phyloP scores from a whole-genome alignment of 2,888 invertebrate species.

The Synergus japonicus region DNA sequence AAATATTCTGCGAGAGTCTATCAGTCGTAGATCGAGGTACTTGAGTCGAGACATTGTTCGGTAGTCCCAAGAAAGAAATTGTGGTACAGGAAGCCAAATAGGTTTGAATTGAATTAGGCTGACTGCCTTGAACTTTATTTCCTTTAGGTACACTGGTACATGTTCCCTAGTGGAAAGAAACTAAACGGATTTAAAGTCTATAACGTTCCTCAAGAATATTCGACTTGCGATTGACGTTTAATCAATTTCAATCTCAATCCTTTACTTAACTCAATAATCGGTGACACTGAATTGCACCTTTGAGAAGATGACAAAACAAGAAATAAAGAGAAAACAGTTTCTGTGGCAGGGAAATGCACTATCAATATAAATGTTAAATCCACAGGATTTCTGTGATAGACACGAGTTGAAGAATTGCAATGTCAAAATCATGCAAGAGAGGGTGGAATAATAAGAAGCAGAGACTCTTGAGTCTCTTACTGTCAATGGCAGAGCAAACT shows the following conservation, averaged over 20 bases:
- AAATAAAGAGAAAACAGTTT: neutral
- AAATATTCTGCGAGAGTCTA: no score
- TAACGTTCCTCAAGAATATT: neutral
- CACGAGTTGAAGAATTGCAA: neutral
- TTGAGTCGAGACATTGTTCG: neutral
- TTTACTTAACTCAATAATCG: slow-evolving; percentile 13
- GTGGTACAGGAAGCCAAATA: slow-evolving; percentile 3
- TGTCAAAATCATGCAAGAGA: neutral
- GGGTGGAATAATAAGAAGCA: neutral
- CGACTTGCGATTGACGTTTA: slow-evolving; percentile 12
- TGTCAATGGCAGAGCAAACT: slow-evolving; percentile 58
- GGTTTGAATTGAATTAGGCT: slow-evolving; percentile 27
- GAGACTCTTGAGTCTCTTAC: neutral
- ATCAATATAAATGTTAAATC: no score
- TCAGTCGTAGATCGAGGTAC: neutral
- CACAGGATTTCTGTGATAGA: no score
- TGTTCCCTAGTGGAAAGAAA: neutral
- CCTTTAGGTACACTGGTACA: neutral
- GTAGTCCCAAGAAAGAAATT: slow-evolving; percentile 24
- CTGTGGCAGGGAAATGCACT: neutral
- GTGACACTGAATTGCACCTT: neutral
- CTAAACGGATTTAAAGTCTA: slow-evolving; percentile 27
- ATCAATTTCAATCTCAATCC: slow-evolving; percentile 26
- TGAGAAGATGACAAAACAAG: neutral
- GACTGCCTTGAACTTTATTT: slow-evolving; percentile 35